A percentile compares a stretch with the other conserved stretches of the same genome.
These are phyloP conservation scores for Penelope pileata DNA, from an alignment of 2,113 vertebrate species.

Conservation along the genomic window DNA sequence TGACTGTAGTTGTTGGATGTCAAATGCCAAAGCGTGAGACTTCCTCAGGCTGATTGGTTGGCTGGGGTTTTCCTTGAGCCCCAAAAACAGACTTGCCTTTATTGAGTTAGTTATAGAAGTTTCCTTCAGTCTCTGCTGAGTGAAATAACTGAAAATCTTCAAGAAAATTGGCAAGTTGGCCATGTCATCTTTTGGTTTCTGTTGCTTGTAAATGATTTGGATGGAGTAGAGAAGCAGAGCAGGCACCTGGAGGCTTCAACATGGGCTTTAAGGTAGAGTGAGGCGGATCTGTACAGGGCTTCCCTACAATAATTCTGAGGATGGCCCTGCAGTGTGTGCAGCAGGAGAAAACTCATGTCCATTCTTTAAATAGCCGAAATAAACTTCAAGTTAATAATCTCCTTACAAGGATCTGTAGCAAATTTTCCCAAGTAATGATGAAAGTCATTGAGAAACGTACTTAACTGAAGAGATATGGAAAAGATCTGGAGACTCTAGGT, in stretches of 20 bases:
- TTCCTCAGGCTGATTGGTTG: neutral
- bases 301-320: neutral
- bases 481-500: neutral
- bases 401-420: neutral
- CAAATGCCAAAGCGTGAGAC: neutral
- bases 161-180: neutral
- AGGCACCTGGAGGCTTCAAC: neutral
- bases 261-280: neutral
- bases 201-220: neutral
- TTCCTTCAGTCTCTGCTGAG: neutral
- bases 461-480: neutral
- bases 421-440: neutral
- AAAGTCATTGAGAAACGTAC: neutral
- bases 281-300: neutral
- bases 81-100: too few species aligned
- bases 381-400: neutral
- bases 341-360: neutral
- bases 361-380: neutral
- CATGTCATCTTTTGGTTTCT: neutral
- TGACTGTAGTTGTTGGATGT: neutral
- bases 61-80: neutral
- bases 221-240: neutral
- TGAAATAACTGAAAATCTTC: neutral
- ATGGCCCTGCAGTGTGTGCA: neutral
- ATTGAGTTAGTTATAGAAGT: too few species aligned